Evolutionary conservation across 1,140 invertebrate genomes (phyloP), one percentile per base, ranked within the genome.

Genomic region (Copidosoma floridanum): DNA sequence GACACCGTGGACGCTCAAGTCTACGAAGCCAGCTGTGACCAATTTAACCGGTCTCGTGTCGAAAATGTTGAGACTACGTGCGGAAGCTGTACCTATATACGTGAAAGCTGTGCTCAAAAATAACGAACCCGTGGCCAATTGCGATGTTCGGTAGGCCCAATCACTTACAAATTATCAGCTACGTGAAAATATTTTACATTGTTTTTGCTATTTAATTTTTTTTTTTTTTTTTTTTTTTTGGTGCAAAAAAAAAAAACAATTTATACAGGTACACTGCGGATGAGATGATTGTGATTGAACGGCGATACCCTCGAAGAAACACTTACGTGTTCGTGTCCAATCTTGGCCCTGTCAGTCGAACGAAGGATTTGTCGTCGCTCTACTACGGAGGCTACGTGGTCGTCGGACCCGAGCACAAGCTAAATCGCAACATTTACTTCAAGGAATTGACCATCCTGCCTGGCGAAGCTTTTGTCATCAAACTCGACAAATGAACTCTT

Each of bases 331-430:
- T 89, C 43, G 82, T 91, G 0, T 85, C 85, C 2, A 92, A 92
- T 79, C 77, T 91, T 7, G 87, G 87, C 0, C 77, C 71, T 11
- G 68, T 69, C 3, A 78, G 77, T 10, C 81, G 87, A 40, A 83
- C 79, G 1, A 84, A 85, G 52, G 89, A 92, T 77, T 80, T 92
- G 11, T 89, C 89, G 1, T 83, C 83, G 1, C 82, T 87, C 68
- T 89, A 88, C 71, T 93, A 90, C 65, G 88, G 88, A 47, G 90
- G 90, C 3, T 81, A 83, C n/a, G 82, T 89, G 18, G 81, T 91
- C 32, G 83, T 88, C 29, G 84, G 84, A 23, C 84, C 86, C 0
- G 69, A 69, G 1, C 80, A 83, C 51, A 81, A 84, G 64, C 68
- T 84, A 55, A 81, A 84, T 46, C 79, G 84, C 63, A 83, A 84